These are phyloP conservation scores for Stegostoma tigrinum DNA, from an alignment of 2,113 vertebrate genomes.

Conservation along the genomic window DNA sequence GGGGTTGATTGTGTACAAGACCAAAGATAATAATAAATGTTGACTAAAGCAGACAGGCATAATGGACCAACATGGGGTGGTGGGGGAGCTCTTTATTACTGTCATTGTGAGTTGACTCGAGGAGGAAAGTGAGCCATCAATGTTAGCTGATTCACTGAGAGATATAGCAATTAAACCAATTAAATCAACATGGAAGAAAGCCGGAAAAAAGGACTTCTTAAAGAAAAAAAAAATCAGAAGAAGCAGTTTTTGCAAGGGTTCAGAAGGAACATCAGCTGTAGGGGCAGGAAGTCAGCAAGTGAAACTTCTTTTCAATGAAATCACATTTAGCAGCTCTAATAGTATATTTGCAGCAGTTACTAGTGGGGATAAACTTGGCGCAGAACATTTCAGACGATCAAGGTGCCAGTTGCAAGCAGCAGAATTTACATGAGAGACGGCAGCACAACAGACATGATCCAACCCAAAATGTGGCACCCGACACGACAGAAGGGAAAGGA, in stretches of 20 bases:
- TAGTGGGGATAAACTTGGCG: conserved; percentile 24
- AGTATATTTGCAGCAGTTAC: conserved; percentile 30
- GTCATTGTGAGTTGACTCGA: background rate
- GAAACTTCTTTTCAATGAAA: background rate
- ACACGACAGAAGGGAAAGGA: background rate
- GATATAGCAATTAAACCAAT: background rate
- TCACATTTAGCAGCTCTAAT: conserved; percentile 32
- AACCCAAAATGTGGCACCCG: background rate
- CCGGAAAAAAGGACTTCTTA: background rate
- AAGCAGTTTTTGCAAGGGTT: background rate
- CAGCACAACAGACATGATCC: conserved; percentile 14
- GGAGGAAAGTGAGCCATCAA: background rate
- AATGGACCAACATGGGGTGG: background rate
- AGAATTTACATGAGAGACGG: conserved; percentile 21
- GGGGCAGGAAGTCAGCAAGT: conserved; percentile 5
- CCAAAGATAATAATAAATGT: background rate
- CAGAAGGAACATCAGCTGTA: background rate
- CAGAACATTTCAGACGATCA: background rate
- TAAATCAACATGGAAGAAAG: background rate
- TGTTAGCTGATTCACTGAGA: background rate
- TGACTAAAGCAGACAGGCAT: background rate
- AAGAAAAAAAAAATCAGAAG: background rate
- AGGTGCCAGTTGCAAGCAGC: conserved; percentile 18
- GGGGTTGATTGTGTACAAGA: background rate
- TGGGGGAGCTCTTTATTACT: background rate